Evolutionary conservation across 2,888 invertebrate genomes (phyloP).

Genomic region (Troides oblongomaculatus): DNA sequence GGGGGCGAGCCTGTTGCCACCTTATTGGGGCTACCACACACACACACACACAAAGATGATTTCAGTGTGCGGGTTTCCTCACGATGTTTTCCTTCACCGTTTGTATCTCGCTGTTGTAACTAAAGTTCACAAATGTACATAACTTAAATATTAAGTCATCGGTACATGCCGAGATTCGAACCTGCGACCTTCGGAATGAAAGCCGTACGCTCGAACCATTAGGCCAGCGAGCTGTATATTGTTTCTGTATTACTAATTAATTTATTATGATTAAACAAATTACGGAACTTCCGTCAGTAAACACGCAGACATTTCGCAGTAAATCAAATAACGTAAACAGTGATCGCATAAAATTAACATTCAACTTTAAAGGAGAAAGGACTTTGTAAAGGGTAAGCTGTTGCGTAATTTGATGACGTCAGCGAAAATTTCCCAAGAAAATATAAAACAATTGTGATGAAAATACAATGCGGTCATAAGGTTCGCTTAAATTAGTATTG

Average conservation of each 20-base stretch:
- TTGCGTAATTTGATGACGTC: neutral
- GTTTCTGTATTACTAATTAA: neutral
- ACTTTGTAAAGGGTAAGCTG: neutral
- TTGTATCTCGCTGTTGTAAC: no score
- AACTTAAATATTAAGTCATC: no score
- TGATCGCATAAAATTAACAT: constrained; percentile 18
- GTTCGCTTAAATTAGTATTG: neutral
- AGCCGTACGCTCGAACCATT: no score
- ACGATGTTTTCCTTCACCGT: no score
- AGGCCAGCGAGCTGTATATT: neutral
- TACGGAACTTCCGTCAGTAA: constrained; percentile 17
- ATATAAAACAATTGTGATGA: neutral
- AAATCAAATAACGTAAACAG: constrained; percentile 19
- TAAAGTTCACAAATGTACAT: no score
- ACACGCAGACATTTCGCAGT: neutral
- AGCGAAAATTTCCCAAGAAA: neutral
- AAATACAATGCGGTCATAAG: constrained; percentile 1
- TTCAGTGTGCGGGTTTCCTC: no score
- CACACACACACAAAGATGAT: no score
- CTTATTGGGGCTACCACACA: no score
- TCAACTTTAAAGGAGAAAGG: constrained; percentile 22
- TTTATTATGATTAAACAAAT: neutral
- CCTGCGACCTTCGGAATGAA: no score
- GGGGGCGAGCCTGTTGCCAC: no score
- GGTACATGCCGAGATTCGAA: no score